Base-by-base conservation (phyloP, 2,888 invertebrate species). In the Calliscelio sp. region DNA sequence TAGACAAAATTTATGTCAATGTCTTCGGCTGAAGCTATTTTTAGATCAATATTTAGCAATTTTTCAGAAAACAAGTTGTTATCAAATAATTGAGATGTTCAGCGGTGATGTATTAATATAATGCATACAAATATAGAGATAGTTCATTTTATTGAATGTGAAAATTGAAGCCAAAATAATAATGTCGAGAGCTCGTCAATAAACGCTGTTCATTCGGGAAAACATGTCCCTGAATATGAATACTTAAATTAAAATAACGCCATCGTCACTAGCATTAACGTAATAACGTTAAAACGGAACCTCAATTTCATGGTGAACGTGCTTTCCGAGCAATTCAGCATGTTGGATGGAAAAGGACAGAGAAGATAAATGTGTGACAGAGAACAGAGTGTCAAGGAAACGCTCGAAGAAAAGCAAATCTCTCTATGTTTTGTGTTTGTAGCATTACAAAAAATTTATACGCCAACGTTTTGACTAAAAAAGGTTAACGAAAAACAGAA, bases 311-410 rank as follows among this genome's bases (percentile, higher is more conserved):
- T 44, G 63, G 53, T 16, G 74, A 74, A 74, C 63, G 63, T 74
- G 74, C 74, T 63, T 41, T 46, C 11, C 11, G 32, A 18, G 44
- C 65, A 53, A 65, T 75, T 65, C 46, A 35, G 51, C 28, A 53
- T 28, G 61, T 44, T 49, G 25, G 46, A 16, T 59, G 46, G 14
- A 57, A 46, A 71, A 71, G 73, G 73, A 61, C n/a, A 25, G 16
- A 41, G 32, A 32, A 32, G 63, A 65, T 38, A 35, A 75, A 65
- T 53, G 55, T 24, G 41, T 38, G 18, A 14, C 65, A 18, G 65
- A 22, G 65, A 75, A 75, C 65, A 75, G n/a, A n/a, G 65, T 65
- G 75, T 75, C 65, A 65, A 75, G 65, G 65, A 75, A 65, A 65
- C 24, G 65, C 24, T 59, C 18, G 28, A 53, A 74, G 63, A 73